Percentiles rank a stretch among this genome's conserved stretches.
Evolutionary conservation across 2,113 vertebrate species (phyloP).

Genomic region (Ovis aries): ARS-UI_Ramb_v3.0 NC_056067.1:17783001-17783500

Average conservation of each 20-base stretch:
- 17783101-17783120: background rate
- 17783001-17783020: background rate
- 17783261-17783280: background rate
- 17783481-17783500: background rate
- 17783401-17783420: background rate
- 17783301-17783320: background rate
- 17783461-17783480: background rate
- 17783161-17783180: background rate
- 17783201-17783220: fast-evolving
- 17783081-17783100: background rate
- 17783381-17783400: background rate
- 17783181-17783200: background rate
- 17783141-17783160: fast-evolving
- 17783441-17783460: background rate
- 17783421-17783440: background rate
- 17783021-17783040: background rate
- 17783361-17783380: background rate
- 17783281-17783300: background rate
- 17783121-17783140: background rate
- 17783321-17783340: background rate
- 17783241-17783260: background rate
- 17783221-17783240: background rate
- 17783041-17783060: fast-evolving
- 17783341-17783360: background rate
- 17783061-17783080: background rate